Evolutionary conservation across 2,888 invertebrate genomes (phyloP).

Genomic region (Heterodera filipjevi): DNA sequence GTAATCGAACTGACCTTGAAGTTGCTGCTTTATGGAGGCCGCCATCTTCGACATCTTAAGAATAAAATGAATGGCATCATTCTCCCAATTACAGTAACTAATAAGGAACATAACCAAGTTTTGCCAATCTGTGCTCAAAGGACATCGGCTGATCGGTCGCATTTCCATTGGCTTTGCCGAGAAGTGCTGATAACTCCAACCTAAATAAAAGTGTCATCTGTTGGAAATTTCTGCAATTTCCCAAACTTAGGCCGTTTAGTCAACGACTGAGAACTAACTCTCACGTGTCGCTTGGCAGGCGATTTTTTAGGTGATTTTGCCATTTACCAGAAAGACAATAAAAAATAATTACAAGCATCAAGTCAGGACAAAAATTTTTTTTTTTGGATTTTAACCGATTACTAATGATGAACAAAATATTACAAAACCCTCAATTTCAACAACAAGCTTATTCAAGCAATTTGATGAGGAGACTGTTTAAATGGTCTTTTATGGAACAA

Average conservation of each 20-base stretch:
- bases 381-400: too few species aligned
- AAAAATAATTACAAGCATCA: neutral
- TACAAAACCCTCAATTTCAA: neutral
- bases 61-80: neutral
- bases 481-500: neutral
- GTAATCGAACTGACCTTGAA: neutral
- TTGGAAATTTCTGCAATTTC: neutral
- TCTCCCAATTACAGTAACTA: neutral
- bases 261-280: neutral
- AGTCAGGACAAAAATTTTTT: too few species aligned
- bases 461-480: neutral
- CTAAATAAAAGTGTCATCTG: neutral
- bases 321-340: neutral
- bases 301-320: conserved; percentile 5
- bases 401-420: too few species aligned
- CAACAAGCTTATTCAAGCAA: neutral
- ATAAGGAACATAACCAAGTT: neutral
- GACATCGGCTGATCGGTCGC: neutral
- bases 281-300: neutral
- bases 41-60: neutral
- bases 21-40: neutral
- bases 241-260: neutral
- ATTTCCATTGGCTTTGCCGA: neutral
- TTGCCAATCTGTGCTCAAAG: neutral
- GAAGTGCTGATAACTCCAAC: neutral